Conservation (phyloP, 2,113 vertebrate species). For the Oncorhynchus mykiss region DNA sequence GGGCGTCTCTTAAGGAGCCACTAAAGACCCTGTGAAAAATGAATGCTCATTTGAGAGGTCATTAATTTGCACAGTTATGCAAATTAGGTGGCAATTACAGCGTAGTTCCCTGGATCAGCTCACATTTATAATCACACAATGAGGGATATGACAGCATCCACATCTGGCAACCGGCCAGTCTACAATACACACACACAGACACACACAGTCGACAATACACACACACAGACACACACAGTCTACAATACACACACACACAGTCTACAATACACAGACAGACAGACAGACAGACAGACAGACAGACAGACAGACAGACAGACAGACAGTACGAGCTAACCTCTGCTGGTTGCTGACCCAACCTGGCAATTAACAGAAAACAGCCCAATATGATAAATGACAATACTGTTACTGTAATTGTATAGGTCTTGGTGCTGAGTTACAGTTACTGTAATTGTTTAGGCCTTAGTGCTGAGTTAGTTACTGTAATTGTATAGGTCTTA, state of each 20-base stretch:
- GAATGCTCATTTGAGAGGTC: slow-evolving; percentile 59
- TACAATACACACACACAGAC: slow-evolving; percentile 15
- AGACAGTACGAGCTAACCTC: no score
- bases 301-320: no score
- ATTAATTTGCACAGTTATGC: slow-evolving; percentile 69
- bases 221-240: no score
- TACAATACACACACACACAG: slow-evolving; percentile 7
- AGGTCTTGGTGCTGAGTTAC: no score
- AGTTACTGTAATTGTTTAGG: no score
- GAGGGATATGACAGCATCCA: slow-evolving; percentile 28
- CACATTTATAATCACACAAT: slow-evolving; percentile 48
- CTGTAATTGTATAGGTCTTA: no score
- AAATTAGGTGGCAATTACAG: slow-evolving; percentile 64
- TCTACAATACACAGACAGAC: no score
- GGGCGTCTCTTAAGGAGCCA: slow-evolving; percentile 51
- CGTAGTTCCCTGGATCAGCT: slow-evolving; percentile 38
- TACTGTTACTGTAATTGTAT: no score
- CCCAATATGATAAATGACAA: no score
- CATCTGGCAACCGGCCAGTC: slow-evolving; percentile 27
- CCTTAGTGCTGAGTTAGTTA: no score
- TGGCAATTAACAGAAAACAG: background rate
- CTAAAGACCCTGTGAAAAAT: slow-evolving; percentile 64
- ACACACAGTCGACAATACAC: slow-evolving; percentile 5
- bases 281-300: no score
- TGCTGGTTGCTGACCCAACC: background rate